A percentile compares a stretch with the other conserved stretches of the same genome.
These are phyloP conservation scores for Oncorhynchus kisutch DNA, from an alignment of 2,113 vertebrate genomes.

Conservation along the genomic window DNA sequence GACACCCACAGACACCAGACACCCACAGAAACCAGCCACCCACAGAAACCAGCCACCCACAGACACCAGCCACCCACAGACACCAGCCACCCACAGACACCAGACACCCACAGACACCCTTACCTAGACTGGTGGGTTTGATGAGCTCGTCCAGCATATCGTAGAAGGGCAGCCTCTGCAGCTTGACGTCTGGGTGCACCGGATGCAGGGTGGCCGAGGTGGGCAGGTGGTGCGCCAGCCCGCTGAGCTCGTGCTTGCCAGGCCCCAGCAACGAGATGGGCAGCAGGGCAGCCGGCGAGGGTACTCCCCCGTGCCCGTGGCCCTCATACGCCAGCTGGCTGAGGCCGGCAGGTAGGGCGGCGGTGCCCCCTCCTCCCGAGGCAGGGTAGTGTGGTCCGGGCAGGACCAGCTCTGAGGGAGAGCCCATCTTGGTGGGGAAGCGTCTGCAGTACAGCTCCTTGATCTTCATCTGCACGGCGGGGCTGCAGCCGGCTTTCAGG, in stretches of 20 bases:
- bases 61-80: too few species aligned
- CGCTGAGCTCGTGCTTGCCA: constrained; percentile 92
- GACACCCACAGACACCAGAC: too few species aligned
- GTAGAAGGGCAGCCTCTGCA: constrained; percentile 96
- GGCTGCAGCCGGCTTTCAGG: constrained; percentile 95
- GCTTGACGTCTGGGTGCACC: constrained; percentile 96
- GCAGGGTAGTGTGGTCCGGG: constrained; percentile 84
- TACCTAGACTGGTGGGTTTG: constrained; percentile 97
- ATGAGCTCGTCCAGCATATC: constrained; percentile 97
- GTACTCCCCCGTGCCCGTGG: constrained; percentile 85
- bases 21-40: too few species aligned
- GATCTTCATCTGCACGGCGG: constrained; percentile 98
- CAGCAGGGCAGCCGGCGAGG: constrained; percentile 83
- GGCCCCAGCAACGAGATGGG: constrained; percentile 94
- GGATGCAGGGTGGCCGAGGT: constrained; percentile 88
- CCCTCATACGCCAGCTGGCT: constrained; percentile 90
- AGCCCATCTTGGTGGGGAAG: constrained; percentile 96
- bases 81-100: neutral
- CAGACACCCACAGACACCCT: constrained; percentile 56
- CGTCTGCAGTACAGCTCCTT: constrained; percentile 97
- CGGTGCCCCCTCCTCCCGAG: constrained; percentile 61
- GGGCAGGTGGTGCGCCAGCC: constrained; percentile 84
- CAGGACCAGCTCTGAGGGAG: constrained; percentile 87
- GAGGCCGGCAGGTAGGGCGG: constrained; percentile 83
- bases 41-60: neutral